Percentiles rank a stretch among this genome's conserved stretches.
phyloP scores from a whole-genome alignment of 2,888 invertebrate genomes.

The Hirudinaria manillensis region DNA sequence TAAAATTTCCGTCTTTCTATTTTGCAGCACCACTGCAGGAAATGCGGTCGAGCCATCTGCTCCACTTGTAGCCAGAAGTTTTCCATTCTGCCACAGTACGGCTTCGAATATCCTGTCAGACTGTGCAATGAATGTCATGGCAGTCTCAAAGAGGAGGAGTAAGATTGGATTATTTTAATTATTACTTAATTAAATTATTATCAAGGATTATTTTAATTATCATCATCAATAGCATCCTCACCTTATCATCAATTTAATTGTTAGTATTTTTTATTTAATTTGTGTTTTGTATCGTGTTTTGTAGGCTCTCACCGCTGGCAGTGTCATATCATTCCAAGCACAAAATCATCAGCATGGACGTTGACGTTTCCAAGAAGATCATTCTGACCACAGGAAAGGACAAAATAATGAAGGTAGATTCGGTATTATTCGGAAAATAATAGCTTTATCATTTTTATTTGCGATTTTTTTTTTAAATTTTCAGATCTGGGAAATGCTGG shows the following conservation, averaged over 20 bases:
- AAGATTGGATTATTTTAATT: conserved; percentile 55
- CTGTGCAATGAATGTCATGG: conserved; percentile 87
- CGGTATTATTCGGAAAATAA: too few relatives aligned
- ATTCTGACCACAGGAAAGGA: conserved; percentile 90
- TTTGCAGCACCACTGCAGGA: conserved; percentile 59
- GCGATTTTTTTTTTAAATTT: neutral
- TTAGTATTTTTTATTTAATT: neutral
- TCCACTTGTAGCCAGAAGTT: conserved; percentile 81
- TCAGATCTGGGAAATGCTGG: conserved; percentile 31
- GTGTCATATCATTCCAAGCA: conserved; percentile 93
- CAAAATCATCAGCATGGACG: conserved; percentile 76
- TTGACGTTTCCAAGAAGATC: conserved; percentile 80
- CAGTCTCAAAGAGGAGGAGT: conserved; percentile 77
- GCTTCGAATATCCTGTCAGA: conserved; percentile 93
- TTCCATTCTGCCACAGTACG: conserved; percentile 87
- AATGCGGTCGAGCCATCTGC: conserved; percentile 90
- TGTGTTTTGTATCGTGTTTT: conserved; percentile 50
- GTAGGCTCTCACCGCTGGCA: conserved; percentile 82
- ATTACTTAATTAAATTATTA: conserved; percentile 4
- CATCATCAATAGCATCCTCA: too few relatives aligned
- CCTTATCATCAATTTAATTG: neutral
- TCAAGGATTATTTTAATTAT: neutral
- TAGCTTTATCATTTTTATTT: too few relatives aligned
- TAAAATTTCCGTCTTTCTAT: neutral
- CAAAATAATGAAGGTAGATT: conserved; percentile 73